Evolutionary conservation across 2,888 invertebrate genomes (phyloP).

Genomic region (Achlya flavicornis): DNA sequence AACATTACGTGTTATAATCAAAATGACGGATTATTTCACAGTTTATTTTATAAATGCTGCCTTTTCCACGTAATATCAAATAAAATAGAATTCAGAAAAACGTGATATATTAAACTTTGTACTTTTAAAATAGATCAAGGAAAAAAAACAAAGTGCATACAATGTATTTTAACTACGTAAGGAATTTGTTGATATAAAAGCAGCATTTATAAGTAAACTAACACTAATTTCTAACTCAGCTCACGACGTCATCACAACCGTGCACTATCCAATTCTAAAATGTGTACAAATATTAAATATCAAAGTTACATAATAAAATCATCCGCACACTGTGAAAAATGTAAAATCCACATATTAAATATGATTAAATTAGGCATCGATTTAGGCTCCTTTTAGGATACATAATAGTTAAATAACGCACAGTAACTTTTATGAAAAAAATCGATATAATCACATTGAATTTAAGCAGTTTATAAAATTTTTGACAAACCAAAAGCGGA

Average conservation of each 20-base stretch:
- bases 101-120: neutral
- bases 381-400: constrained; percentile 8
- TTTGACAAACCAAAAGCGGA: too few relatives aligned
- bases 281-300: constrained; percentile 14
- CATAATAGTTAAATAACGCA: constrained; percentile 5
- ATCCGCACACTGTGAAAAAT: neutral
- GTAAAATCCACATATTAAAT: neutral
- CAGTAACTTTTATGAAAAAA: neutral
- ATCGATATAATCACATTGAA: neutral
- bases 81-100: neutral
- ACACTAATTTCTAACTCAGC: constrained; percentile 27
- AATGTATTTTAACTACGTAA: too few relatives aligned
- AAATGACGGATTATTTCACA: constrained; percentile 48
- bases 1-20: constrained; percentile 26
- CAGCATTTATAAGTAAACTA: constrained; percentile 33
- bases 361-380: neutral
- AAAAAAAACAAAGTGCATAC: too few relatives aligned
- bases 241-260: constrained; percentile 49
- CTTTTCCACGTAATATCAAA: too few relatives aligned
- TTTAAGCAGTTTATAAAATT: neutral
- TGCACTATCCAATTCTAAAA: constrained; percentile 38
- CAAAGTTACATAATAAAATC: neutral
- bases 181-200: neutral
- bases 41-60: constrained; percentile 9
- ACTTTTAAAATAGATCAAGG: neutral